A percentile compares a stretch with the other conserved stretches of the same genome.
Evolutionary conservation across 2,113 vertebrate species (phyloP).

Genomic region (Tonatia bakeri): DNA sequence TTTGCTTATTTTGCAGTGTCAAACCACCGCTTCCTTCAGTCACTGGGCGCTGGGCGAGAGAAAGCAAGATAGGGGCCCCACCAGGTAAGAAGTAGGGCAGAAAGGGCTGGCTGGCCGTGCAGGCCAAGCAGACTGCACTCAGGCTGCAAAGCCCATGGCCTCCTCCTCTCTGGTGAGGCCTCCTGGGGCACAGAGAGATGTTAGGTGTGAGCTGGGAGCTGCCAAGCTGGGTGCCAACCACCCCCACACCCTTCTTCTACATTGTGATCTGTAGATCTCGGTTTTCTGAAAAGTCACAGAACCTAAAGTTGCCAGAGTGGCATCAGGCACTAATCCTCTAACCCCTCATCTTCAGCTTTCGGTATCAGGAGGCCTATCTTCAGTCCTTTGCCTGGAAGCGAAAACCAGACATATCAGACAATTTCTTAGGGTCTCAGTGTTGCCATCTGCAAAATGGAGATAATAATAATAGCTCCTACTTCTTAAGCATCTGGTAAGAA

Average conservation of each 20-base stretch:
- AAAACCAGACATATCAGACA: not conserved
- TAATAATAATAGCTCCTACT: not conserved
- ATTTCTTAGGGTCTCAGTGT: not conserved
- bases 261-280: not conserved
- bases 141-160: not conserved
- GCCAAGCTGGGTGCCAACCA: not conserved
- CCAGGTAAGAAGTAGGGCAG: not conserved
- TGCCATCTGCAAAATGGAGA: not conserved
- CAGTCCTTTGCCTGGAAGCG: not conserved
- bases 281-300: not conserved
- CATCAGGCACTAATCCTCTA: not conserved
- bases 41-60: not conserved
- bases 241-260: not conserved
- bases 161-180: not conserved
- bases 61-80: not conserved
- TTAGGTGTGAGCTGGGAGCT: not conserved
- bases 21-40: accelerated
- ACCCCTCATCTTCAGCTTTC: not conserved
- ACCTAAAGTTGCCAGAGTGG: not conserved
- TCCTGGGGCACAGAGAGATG: not conserved
- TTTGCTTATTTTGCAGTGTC: conserved; percentile 1
- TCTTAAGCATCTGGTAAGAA: not conserved
- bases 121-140: not conserved
- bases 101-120: not conserved
- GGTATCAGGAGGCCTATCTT: not conserved